Conservation (phyloP, 2,113 vertebrate species). For the Pomatostomus ruficeps region DNA sequence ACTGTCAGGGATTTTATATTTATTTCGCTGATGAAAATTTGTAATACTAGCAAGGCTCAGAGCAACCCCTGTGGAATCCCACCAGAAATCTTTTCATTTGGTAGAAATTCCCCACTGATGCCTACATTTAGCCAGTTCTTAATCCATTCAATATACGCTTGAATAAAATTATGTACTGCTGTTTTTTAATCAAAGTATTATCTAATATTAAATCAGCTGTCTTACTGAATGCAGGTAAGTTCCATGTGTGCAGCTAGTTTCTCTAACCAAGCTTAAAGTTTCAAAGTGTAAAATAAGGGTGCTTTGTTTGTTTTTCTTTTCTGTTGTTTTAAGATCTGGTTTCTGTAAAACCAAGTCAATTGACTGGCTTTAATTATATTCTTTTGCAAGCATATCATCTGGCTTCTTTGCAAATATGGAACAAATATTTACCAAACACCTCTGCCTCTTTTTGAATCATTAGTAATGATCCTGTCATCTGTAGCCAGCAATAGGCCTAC, state of each 20-base stretch:
- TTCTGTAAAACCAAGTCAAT: conserved; percentile 37
- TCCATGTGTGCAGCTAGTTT: background rate
- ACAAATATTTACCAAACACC: conserved; percentile 66
- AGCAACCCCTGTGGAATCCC: background rate
- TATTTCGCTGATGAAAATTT: background rate
- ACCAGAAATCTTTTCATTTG: conserved; percentile 18
- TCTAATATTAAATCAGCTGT: background rate
- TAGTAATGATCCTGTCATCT: conserved; percentile 55
- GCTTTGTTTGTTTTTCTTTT: conserved; percentile 39
- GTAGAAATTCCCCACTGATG: background rate
- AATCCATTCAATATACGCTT: background rate
- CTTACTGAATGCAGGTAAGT: background rate
- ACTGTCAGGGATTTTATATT: background rate
- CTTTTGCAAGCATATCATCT: conserved; percentile 51
- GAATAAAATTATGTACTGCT: background rate
- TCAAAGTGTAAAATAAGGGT: conserved; percentile 10
- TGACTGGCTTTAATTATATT: conserved; percentile 60
- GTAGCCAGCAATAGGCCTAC: conserved; percentile 30
- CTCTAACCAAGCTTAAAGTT: background rate
- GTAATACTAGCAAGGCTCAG: background rate
- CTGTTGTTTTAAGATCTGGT: conserved; percentile 43
- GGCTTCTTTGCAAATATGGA: conserved; percentile 41
- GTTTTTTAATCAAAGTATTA: background rate
- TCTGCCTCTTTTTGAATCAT: conserved; percentile 53
- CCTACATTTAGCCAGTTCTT: conserved; percentile 6